Base-by-base conservation (phyloP, 53 echinoderm and acorn worm genomes). In the Arbacia lixula region DNA sequence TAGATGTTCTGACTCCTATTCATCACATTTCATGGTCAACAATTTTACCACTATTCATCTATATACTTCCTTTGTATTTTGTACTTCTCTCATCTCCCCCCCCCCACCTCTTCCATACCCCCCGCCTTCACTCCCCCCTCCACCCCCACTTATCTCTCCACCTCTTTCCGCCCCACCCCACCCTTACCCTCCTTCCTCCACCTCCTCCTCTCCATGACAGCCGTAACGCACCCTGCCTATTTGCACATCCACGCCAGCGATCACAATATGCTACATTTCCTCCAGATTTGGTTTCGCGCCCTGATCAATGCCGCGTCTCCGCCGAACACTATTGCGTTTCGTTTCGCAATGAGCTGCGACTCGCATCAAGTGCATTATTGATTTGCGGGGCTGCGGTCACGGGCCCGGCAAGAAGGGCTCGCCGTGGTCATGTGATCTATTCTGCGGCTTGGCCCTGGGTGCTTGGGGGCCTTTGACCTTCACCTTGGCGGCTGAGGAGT, bases 191-290 rank as follows among this genome's bases (percentile, higher is more conserved):
- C n/a, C n/a, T 10, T 46, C 49, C 49, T 46, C 49, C 49, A 46
- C 8, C 8, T 51, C 72, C 2, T 46, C 72, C 49, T 50, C 41
- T 38, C n/a, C 12, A 35, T 31, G 16, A 12, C 27, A 31, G 52
- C 30, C 26, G 72, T 50, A 72, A 72, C 72, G 30, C 72, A 72
- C 50, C 39, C 31, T 56, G 76, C 76, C 27, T 76, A 56, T 76
- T 76, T 76, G 76, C 76, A 76, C 56, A 55, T 55, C 55, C 53
- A 17, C 76, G 37, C 38, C 20, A 56, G 57, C 54, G 57, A 57
- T 54, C 38, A 76, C 62, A 80, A 80, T 80, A 80, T 80, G 80
- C 80, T 80, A 80, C 80, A 80, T 80, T 80, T 80, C 80, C 60
- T 32, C 40, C 61, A 60, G 80, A 80, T 80, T 80, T 43, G 62